Conservation (phyloP, 2,113 vertebrate genomes). For the Rattus rattus region DNA sequence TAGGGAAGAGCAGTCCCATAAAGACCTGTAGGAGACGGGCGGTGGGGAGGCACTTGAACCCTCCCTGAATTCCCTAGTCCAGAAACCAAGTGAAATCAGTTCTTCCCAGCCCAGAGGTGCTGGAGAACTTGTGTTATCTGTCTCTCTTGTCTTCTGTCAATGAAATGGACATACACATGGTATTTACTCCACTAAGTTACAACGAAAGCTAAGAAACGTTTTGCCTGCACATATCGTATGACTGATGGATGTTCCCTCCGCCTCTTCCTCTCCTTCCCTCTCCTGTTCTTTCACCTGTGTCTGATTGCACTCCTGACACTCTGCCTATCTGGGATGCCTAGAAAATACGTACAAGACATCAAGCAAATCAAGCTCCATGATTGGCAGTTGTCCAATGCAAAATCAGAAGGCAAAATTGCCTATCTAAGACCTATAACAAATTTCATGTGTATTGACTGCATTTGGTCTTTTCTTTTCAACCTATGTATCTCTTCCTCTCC, state of each 20-base stretch:
- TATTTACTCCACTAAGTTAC: background rate
- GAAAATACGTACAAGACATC: background rate
- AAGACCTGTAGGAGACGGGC: background rate
- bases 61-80: background rate
- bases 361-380: background rate
- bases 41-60: background rate
- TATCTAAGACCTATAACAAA: background rate
- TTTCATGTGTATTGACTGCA: background rate
- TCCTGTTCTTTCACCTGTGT: background rate
- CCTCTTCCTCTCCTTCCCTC: background rate
- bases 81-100: background rate
- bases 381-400: rapidly evolving
- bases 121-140: background rate
- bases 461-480: background rate
- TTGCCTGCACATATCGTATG: background rate
- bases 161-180: background rate
- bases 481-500: no score
- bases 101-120: background rate
- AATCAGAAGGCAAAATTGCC: background rate
- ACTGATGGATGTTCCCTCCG: background rate
- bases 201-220: background rate
- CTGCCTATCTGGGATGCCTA: background rate
- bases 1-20: background rate
- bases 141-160: background rate
- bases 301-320: background rate